Conservation (phyloP, 2,888 invertebrate species). For the Apodemia zela region DNA sequence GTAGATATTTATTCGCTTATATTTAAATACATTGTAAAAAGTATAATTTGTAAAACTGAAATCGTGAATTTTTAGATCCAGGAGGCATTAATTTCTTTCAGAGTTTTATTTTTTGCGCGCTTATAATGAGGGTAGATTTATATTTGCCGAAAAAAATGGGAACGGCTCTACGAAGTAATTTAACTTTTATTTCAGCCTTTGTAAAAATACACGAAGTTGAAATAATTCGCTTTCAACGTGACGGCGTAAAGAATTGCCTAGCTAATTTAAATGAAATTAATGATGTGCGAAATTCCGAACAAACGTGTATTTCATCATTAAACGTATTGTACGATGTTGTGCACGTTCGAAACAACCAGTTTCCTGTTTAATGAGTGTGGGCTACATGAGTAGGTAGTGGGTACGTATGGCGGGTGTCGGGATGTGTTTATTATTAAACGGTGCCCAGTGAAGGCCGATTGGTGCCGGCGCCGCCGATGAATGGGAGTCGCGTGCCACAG, state of each 20-base stretch:
- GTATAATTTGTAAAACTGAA: background rate
- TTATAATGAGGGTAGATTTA: constrained; percentile 10
- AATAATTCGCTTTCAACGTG: constrained; percentile 6
- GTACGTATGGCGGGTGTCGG: constrained; percentile 31
- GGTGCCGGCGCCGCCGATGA: constrained; percentile 53
- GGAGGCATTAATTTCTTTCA: background rate
- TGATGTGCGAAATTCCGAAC: constrained; percentile 11
- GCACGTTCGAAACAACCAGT: constrained; percentile 3
- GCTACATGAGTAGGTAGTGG: constrained; percentile 17
- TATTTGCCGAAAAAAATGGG: constrained; percentile 9
- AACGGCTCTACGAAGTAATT: constrained; percentile 2
- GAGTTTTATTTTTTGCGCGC: background rate
- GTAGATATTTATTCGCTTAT: background rate
- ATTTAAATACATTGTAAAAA: background rate
- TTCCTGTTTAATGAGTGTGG: constrained; percentile 5
- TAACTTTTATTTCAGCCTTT: constrained; percentile 5
- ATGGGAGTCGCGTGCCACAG: constrained; percentile 60
- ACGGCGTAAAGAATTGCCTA: constrained; percentile 1
- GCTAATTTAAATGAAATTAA: constrained; percentile 7
- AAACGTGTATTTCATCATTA: constrained; percentile 1
- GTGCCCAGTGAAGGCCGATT: constrained; percentile 52
- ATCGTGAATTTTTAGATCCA: background rate
- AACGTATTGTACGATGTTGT: constrained; percentile 2
- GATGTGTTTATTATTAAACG: constrained; percentile 51
- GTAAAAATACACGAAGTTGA: constrained; percentile 9